A percentile compares a stretch with the other conserved stretches of the same genome.
phyloP scores from a whole-genome alignment of 2,888 invertebrate genomes.

The Perithous albicinctus region DNA sequence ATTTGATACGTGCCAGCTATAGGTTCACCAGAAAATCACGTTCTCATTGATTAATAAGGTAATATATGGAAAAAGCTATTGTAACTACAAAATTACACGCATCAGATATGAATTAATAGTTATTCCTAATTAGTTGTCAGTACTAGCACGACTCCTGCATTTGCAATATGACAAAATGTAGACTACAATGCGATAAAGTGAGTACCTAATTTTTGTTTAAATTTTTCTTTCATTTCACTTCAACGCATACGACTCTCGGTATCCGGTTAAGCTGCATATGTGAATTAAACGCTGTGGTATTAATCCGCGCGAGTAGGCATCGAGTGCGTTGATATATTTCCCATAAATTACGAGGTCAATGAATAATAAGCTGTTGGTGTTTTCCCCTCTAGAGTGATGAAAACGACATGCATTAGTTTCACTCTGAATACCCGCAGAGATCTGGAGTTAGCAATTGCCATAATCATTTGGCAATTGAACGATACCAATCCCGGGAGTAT shows the following conservation, averaged over 20 bases:
- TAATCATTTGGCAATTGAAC: too few relatives aligned
- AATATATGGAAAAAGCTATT: too few relatives aligned
- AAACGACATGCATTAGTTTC: neutral
- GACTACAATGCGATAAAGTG: too few relatives aligned
- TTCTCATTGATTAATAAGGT: slow-evolving; percentile 33
- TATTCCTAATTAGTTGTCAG: too few relatives aligned
- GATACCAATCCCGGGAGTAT: neutral
- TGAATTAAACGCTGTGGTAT: slow-evolving; percentile 15
- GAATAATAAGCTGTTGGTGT: slow-evolving; percentile 18
- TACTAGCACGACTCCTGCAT: too few relatives aligned
- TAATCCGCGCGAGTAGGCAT: neutral
- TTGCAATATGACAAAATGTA: too few relatives aligned
- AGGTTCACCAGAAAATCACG: slow-evolving; percentile 17
- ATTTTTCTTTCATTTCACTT: neutral
- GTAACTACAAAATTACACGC: too few relatives aligned
- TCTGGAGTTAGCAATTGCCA: neutral
- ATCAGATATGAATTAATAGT: too few relatives aligned
- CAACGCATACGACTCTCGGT: neutral
- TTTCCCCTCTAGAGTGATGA: slow-evolving; percentile 1
- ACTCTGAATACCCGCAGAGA: neutral
- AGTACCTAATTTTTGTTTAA: too few relatives aligned
- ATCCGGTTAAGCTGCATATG: neutral
- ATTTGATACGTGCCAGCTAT: slow-evolving; percentile 18
- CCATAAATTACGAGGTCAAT: slow-evolving; percentile 22
- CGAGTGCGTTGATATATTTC: slow-evolving; percentile 24